Percentiles rank a stretch among this genome's conserved stretches.
These are phyloP conservation scores for Prionace glauca DNA, from an alignment of 2,797 vertebrate genomes.

Conservation along the genomic window DNA sequence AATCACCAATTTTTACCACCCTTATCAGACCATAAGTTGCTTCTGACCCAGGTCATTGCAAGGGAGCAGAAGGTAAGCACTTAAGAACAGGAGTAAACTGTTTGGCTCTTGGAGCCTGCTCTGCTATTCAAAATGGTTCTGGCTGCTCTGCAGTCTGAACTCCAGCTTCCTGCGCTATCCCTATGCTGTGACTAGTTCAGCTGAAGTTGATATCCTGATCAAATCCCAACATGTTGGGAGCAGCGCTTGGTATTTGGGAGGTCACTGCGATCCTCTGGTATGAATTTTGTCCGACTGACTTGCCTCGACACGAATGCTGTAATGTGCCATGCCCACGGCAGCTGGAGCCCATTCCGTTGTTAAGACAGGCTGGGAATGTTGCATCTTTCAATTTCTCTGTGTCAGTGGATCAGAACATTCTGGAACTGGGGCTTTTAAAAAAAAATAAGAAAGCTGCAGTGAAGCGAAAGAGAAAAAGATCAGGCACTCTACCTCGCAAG, in stretches of 20 bases:
- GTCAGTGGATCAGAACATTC: neutral
- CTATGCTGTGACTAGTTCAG: neutral
- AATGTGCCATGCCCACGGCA: neutral
- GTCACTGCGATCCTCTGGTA: neutral
- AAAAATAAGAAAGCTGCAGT: neutral
- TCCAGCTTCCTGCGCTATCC: too few species aligned
- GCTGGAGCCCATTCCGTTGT: neutral
- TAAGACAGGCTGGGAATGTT: neutral
- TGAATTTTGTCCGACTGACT: neutral
- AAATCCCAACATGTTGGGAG: neutral
- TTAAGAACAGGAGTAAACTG: neutral
- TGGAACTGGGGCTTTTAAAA: neutral
- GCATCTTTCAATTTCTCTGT: neutral
- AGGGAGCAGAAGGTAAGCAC: neutral
- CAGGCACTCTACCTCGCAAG: neutral
- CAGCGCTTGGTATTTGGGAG: neutral
- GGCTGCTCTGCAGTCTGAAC: too few species aligned
- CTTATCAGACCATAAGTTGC: neutral
- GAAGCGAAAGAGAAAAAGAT: neutral
- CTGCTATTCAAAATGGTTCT: too few species aligned
- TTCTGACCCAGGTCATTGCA: neutral
- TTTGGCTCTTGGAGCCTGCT: too few species aligned
- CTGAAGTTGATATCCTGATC: neutral
- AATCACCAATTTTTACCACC: neutral
- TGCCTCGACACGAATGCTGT: neutral